These are phyloP conservation scores for Stenchaetothrips biformis DNA, from an alignment of 2,888 invertebrate genomes.

Conservation along the genomic window DNA sequence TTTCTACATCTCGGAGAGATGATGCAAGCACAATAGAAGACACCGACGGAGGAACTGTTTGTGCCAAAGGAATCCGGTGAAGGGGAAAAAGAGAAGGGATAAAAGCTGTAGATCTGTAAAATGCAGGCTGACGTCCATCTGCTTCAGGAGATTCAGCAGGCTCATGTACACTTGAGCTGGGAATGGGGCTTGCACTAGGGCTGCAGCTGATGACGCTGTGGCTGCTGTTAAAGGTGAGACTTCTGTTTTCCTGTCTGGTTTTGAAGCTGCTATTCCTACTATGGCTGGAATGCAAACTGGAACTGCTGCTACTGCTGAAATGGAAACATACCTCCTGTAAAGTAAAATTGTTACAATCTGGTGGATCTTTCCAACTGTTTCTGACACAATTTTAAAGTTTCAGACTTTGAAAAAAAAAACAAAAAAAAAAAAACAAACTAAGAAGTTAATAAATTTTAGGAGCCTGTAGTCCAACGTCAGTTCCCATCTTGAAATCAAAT, in stretches of 20 bases:
- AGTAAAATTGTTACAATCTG: neutral
- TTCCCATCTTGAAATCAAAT: neutral
- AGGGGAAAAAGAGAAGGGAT: conserved; percentile 13
- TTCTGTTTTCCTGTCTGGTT: neutral
- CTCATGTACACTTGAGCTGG: neutral
- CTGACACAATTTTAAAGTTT: neutral
- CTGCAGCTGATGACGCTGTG: neutral
- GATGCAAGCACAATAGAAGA: neutral
- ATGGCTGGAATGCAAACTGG: neutral
- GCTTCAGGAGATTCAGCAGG: neutral
- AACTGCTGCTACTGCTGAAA: neutral
- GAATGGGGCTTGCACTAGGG: neutral
- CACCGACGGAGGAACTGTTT: neutral
- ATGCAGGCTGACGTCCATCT: neutral
- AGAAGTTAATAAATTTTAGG: neutral
- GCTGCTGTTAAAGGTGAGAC: neutral
- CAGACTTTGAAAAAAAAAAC: neutral
- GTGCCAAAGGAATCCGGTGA: neutral
- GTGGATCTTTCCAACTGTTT: neutral
- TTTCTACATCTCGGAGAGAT: neutral
- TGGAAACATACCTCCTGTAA: conserved; percentile 5
- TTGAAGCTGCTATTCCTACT: neutral
- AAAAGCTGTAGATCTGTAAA: conserved; percentile 13
- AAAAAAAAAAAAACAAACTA: too few relatives aligned
- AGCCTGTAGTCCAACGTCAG: too few relatives aligned